Evolutionary conservation across 2,888 invertebrate genomes (phyloP).

Genomic region (Flabesymbios commensalis): DNA sequence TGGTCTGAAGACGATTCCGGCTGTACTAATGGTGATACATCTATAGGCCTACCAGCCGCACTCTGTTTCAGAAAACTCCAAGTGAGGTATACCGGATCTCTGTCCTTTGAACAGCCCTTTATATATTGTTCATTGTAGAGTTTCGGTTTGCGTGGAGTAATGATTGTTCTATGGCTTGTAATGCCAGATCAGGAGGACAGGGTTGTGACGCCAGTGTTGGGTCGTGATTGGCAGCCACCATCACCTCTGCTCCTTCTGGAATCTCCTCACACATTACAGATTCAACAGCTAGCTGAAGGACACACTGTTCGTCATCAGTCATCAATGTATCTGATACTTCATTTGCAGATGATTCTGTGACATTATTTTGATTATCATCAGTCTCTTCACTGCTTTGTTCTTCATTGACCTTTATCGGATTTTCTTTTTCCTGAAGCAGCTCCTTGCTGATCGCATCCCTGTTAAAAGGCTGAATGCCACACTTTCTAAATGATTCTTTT

Average conservation of each 20-base stretch:
- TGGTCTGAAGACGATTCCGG: too few species aligned
- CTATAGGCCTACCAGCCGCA: too few species aligned
- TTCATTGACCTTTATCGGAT: too few species aligned
- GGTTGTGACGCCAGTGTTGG: too few species aligned
- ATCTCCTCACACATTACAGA: not conserved
- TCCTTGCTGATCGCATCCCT: slow-evolving; percentile 7
- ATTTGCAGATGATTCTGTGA: not conserved
- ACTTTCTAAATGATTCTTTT: slow-evolving; percentile 9
- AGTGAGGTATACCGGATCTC: not conserved
- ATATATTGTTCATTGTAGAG: not conserved
- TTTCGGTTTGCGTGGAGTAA: not conserved
- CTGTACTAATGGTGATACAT: too few species aligned
- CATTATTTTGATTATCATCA: too few species aligned
- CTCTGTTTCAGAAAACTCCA: not conserved
- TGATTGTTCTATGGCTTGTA: slow-evolving; percentile 5
- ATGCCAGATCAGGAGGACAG: slow-evolving; percentile 7
- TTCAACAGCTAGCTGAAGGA: not conserved
- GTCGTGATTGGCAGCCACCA: not conserved
- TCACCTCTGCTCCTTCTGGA: not conserved
- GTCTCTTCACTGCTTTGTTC: too few species aligned
- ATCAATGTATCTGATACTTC: not conserved
- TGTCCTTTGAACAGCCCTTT: not conserved
- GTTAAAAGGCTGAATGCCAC: slow-evolving; percentile 4
- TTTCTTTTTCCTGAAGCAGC: not conserved
- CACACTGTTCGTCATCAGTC: not conserved